Evolutionary conservation across 2,797 vertebrate genomes (phyloP).

Genomic region (Ctenopoma multispine): DNA sequence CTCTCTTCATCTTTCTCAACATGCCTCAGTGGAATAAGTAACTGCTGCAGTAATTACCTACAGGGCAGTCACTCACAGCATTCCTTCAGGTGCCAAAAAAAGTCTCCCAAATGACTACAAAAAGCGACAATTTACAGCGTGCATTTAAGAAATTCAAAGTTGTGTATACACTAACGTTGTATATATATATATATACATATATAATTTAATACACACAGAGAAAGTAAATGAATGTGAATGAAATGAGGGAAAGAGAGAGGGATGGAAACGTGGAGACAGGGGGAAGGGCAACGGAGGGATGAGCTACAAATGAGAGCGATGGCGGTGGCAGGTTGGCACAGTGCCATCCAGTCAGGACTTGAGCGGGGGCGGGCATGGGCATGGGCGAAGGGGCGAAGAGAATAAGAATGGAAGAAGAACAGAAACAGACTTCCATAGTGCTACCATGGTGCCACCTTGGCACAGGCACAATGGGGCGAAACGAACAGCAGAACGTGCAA

Average conservation of each 20-base stretch:
- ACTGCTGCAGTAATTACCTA: slow-evolving; percentile 76
- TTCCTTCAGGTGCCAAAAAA: slow-evolving; percentile 77
- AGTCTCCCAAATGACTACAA: slow-evolving; percentile 55
- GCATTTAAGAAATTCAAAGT: slow-evolving; percentile 37
- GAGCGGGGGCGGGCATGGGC: slow-evolving; percentile 89
- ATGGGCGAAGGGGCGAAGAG: slow-evolving; percentile 81
- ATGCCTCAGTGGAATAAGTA: slow-evolving; percentile 79
- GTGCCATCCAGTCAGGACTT: slow-evolving; percentile 99
- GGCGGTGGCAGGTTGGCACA: slow-evolving; percentile 96
- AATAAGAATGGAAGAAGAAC: slow-evolving; percentile 82
- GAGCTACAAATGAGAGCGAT: slow-evolving; percentile 98
- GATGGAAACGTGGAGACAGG: slow-evolving; percentile 81
- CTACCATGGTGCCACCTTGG: slow-evolving; percentile 79
- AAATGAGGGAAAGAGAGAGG: slow-evolving; percentile 70
- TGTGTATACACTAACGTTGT: slow-evolving; percentile 5
- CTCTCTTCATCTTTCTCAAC: slow-evolving; percentile 63
- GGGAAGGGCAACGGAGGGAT: slow-evolving; percentile 89
- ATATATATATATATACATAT: not conserved
- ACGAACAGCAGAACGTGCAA: slow-evolving; percentile 44
- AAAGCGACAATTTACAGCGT: not conserved
- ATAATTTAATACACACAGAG: slow-evolving; percentile 29
- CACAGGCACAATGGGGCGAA: slow-evolving; percentile 62
- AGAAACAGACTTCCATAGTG: slow-evolving; percentile 79
- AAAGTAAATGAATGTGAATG: slow-evolving; percentile 60
- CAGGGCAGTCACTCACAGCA: slow-evolving; percentile 55